Evolutionary conservation across 2,113 vertebrate genomes (phyloP), one percentile per base, ranked within the genome.

Genomic region (Hystrix cristata): DNA sequence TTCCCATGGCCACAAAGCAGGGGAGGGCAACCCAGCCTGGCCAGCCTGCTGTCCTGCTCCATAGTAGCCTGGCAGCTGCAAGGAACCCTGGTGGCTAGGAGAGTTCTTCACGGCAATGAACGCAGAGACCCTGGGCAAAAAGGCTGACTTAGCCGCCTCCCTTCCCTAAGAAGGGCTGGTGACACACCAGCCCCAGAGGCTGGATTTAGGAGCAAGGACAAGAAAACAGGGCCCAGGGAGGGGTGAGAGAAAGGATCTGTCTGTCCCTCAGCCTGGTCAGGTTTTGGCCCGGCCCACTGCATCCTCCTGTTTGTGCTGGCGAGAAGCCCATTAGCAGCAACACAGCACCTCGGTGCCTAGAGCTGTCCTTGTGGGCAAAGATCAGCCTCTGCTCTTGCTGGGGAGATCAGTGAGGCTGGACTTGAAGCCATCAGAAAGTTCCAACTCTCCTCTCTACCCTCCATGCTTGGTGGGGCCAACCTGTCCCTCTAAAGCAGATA

Each of bases 401-500:
- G 85, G 51, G 16, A 62, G 48, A 38, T 81, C 38, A 78, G 71
- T 27, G 64, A 95, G 85, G 46, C 55, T 83, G 53, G 55, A 67
- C 46, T 53, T 31, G 43, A 38, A 86, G 57, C 31, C 6, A 11
- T 79, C 84, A 29, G 18, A 79, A 79, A 55, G 59, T 27, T 62
- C 65, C 3, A 1, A 10, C 64, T 78, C 7, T 59, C 16, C 51
- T 38, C 14, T 71, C 27, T 59, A 34, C 29, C 16, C n/a, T 72
- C 65, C 34, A 31, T 87, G 46, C 74, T 71, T 90, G 53, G 64
- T 72, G 23, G 62, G 65, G 64, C 57, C 34, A 62, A 25, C 11
- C 31, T 46, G 60, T 83, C 57, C 69, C 64, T 90, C 79, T 65
- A 69, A 86, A 91, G 92, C 38, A 95, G 60, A 95, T 60, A 94